Base-by-base conservation (phyloP, 2,797 vertebrate genomes). In the Natrix natrix region DNA sequence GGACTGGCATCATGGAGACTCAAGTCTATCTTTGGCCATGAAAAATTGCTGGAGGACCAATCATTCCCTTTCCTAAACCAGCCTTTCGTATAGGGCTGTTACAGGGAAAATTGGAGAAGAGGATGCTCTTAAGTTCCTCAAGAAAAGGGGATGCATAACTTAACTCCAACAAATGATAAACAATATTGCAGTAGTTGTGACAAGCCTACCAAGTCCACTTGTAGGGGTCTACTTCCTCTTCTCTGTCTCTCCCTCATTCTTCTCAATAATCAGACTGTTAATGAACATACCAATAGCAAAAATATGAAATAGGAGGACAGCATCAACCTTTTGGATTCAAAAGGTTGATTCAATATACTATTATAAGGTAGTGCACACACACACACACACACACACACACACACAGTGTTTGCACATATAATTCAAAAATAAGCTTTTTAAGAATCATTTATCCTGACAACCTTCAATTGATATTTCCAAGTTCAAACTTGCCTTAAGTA, bases 291-390 rank as follows among this genome's bases (percentile, higher is more conserved):
- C 43, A 12, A 32, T 8, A 52, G 37, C 20, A 17, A 57, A 22
- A 17, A 86, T 11, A 59, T n/a, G 17, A 74, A 56, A 1, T 55
- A 57, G 26, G 11, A 11, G 8, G 32, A 14, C 55, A 56, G 20
- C 59, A 57, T 57, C 56, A 56, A 56, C 55, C 13, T 60, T 48
- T 48, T 48, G 48, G 48, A 48, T 48, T 14, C 28, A 87, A n/a
- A 63, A 2, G 48, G 4, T 24, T 37, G 32, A 57, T 54, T 54
- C 54, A 88, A 56, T 26, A 17, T 92, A 93, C 26, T 48, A 94
- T 92, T 93, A 56, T 55, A 94, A 96, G 90, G 93, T 91, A 55
- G 89, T 89, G 91, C 26, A 12, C 24, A 63, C 95, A 63, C 91
- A 16, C 16, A 20, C 32, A 74, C 32, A 43, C 17, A 63, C n/a